Conservation (phyloP, 2,113 vertebrate genomes). For the Hydropotes inermis region DNA sequence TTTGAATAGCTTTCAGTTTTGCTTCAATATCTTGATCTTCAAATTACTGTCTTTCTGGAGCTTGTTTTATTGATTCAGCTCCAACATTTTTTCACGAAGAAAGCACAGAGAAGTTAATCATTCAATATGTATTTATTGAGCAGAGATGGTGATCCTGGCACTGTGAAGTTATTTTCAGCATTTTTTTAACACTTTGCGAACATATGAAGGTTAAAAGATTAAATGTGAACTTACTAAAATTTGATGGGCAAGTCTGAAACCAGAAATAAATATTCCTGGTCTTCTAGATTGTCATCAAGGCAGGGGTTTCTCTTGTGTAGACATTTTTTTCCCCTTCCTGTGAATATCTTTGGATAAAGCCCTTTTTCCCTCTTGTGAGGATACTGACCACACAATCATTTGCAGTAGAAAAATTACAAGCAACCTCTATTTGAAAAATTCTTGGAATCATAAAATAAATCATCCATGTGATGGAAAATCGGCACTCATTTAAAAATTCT, state of each 20-base stretch:
- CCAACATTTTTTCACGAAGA: neutral
- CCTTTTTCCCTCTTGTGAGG: neutral
- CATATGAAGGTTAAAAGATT: slow-evolving; percentile 32
- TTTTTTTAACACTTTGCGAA: slow-evolving; percentile 21
- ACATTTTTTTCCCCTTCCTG: neutral
- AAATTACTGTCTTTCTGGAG: neutral
- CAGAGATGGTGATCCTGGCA: neutral
- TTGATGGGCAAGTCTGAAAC: neutral
- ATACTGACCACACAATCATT: neutral
- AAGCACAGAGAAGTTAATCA: neutral
- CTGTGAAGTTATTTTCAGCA: slow-evolving; percentile 28
- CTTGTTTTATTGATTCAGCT: slow-evolving; percentile 24
- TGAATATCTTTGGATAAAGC: slow-evolving; percentile 21
- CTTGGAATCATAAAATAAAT: slow-evolving; percentile 17
- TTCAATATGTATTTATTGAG: neutral
- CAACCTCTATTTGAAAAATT: neutral
- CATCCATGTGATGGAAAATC: neutral
- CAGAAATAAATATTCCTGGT: slow-evolving; percentile 21
- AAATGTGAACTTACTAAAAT: slow-evolving; percentile 5
- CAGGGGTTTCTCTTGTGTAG: neutral
- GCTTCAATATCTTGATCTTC: neutral
- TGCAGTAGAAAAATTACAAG: neutral
- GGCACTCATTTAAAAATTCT: neutral
- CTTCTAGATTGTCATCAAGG: neutral
- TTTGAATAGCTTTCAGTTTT: slow-evolving; percentile 8